Evolutionary conservation across 2,113 vertebrate genomes (phyloP), one percentile per base, ranked within the genome.

Genomic region (Synchiropus splendidus): DNA sequence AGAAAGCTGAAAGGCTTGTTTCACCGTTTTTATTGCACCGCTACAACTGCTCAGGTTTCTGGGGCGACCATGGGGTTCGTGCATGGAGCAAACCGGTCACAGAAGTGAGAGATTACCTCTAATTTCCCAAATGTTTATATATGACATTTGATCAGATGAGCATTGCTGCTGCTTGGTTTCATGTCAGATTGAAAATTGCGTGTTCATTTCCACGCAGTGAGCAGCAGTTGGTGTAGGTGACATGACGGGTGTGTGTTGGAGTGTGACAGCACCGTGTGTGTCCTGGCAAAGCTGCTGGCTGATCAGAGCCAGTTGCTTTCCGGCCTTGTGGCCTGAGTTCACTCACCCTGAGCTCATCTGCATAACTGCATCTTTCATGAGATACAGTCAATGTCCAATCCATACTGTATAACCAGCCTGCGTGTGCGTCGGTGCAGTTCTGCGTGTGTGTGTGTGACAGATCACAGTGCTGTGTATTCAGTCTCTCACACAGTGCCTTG

Each of bases 321-420:
- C 21, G 36, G 46, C 64, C 41, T 31, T 17, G 33, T 61, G 64
- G 51, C 64, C 70, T 64, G 60, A 44, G 45, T 51, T 62, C 71
- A 69, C 59, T 73, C 61, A 61, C 50, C 37, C 59, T 15, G 50
- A 48, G 40, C 40, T 31, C 34, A 74, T 78, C 58, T 78, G 65
- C 75, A 80, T 80, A 80, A 70, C 70, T 76, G 72, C 73, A 80
- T 80, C 59, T 78, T 73, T 75, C 70, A 81, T 78, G 73, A 77
- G 75, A 4, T 42, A 12, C 65, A 66, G 58, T 77, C 78, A 71
- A 76, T 75, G 66, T 44, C 49, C 61, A 12, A 81, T 78, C 73
- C 56, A 76, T 74, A 78, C 61, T 51, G 51, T 56, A 58, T 31
- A 45, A 39, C 39, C 49, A 35, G 31, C 5, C 31, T 36, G 45